A percentile compares a stretch with the other conserved stretches of the same genome.
These are phyloP conservation scores for Dasysyrphus tricinctus DNA, from an alignment of 2,888 invertebrate species.

Conservation along the genomic window DNA sequence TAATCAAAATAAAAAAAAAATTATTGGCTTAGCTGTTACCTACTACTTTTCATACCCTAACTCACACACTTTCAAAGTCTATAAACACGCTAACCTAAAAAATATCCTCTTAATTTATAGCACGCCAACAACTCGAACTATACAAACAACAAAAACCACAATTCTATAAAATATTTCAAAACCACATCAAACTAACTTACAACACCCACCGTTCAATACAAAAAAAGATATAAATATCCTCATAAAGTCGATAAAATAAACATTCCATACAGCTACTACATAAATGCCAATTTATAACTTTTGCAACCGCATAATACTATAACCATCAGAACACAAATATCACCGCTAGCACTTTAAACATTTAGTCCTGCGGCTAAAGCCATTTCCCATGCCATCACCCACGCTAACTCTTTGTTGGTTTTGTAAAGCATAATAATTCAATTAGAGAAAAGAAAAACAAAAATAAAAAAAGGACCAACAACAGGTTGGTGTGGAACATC, in stretches of 20 bases:
- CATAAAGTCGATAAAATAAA: conserved; percentile 14
- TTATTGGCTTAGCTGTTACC: background rate
- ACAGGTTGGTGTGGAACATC: conserved; percentile 7
- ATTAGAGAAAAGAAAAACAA: background rate
- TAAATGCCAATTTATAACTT: conserved; percentile 27
- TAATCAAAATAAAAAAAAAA: no score
- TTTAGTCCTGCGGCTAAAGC: conserved; percentile 29
- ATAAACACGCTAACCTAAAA: background rate
- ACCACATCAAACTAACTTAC: conserved; percentile 11
- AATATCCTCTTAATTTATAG: background rate
- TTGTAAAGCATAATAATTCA: conserved; percentile 33
- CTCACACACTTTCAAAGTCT: background rate
- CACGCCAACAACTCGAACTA: background rate
- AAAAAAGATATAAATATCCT: background rate
- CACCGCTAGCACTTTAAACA: conserved; percentile 27
- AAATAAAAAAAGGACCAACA: background rate
- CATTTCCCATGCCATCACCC: background rate
- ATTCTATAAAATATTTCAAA: conserved; percentile 4
- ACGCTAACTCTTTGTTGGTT: background rate
- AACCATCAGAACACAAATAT: conserved; percentile 4
- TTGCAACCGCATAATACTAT: conserved; percentile 14
- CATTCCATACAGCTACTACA: background rate
- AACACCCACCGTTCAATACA: background rate
- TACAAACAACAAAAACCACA: conserved; percentile 7
- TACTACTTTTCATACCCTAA: background rate